Base-by-base conservation (phyloP, 2,888 invertebrate species). In the Hedya salicella region DNA sequence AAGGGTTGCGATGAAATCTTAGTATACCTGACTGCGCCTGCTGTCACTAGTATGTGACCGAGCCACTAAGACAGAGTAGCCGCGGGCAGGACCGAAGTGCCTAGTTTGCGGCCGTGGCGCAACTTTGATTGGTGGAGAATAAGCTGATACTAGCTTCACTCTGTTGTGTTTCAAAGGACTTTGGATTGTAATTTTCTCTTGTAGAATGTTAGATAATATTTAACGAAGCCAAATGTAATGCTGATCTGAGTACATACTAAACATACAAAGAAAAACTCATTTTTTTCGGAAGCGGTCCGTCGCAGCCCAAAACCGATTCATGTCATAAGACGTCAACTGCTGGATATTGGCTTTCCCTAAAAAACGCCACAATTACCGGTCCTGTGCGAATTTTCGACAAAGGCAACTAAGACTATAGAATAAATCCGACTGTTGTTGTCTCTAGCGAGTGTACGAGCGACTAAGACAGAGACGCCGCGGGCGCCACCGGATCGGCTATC, bases 61-160 rank as follows among this genome's bases (percentile, higher is more conserved):
- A 69, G 69, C 69, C 65, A 70, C 69, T 69, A 52, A 57, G 62
- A 54, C 69, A 62, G 46, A 66, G 66, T 50, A 63, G 16, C 42
- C 42, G 25, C 56, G 30, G 56, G 56, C 42, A 6, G 25, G 16
- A 44, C 30, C 30, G 56, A 30, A 53, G 39, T 30, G 61, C 49
- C 57, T 52, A 59, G 64, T 42, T 44, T 56, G 49, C 57, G 57
- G 36, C 44, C 57, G 32, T 49, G 16, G 11, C 49, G 36, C 60
- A 30, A 60, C 46, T 53, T 53, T 66, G 66, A 53, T 61, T 60
- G 44, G 59, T n/a, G 16, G 50, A 57, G 59, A 50, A 54, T 42
- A 52, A 60, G 48, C 49, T 25, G 56, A 42, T 19, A 62, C 39
- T 57, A 52, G 52, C n/a, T 53, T 19, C 19, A 36, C 17, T 0